Evolutionary conservation across 2,888 invertebrate species (phyloP).

Genomic region (Eristalis tenax): DNA sequence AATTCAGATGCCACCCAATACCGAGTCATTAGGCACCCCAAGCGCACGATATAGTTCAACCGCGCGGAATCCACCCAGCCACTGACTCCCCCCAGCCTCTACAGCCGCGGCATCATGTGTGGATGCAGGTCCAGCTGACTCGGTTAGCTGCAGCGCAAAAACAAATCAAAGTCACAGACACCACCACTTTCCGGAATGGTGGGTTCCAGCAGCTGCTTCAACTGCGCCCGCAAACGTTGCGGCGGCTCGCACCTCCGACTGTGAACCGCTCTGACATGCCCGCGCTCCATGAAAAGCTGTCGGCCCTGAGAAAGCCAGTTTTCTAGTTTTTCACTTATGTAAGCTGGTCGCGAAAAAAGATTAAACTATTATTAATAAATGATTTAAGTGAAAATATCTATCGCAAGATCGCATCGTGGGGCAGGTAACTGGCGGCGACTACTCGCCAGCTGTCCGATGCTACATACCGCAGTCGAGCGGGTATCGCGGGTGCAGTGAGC

Average conservation of each 20-base stretch:
- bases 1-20: conserved; percentile 60
- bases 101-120: background rate
- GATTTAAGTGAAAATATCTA: conserved; percentile 70
- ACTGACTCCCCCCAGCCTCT: background rate
- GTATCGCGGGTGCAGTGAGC: conserved; percentile 31
- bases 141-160: background rate
- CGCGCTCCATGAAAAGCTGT: conserved; percentile 65
- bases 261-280: conserved; percentile 48
- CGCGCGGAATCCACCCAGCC: background rate
- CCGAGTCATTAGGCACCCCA: conserved; percentile 39
- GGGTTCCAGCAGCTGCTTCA: conserved; percentile 49
- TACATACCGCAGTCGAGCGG: conserved; percentile 7
- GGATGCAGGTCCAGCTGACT: background rate
- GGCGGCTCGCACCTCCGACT: conserved; percentile 39
- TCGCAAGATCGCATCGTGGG: conserved; percentile 60
- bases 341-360: conserved; percentile 53
- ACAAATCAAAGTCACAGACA: conserved; percentile 53
- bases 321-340: conserved; percentile 57
- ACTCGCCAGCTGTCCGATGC: conserved; percentile 46
- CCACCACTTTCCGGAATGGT: conserved; percentile 64
- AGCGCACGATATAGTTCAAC: conserved; percentile 63
- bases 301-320: conserved; percentile 71
- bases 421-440: conserved; percentile 17
- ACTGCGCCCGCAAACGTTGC: conserved; percentile 26
- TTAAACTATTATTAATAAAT: conserved; percentile 67